Evolutionary conservation across 2,113 vertebrate species (phyloP).

Genomic region (Serinus canaria): DNA sequence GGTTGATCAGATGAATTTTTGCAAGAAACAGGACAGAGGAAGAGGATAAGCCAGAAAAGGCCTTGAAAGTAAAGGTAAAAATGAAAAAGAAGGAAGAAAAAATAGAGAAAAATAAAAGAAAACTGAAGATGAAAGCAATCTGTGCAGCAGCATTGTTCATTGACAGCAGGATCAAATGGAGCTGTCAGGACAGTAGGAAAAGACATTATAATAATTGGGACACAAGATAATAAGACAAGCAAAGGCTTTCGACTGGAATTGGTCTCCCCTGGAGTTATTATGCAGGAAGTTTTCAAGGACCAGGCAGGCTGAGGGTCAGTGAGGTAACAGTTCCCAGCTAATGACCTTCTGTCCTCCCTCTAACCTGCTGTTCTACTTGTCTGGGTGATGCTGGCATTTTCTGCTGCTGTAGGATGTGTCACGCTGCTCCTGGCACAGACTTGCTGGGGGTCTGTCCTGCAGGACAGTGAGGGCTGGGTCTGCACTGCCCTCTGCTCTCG

Average conservation of each 20-base stretch:
- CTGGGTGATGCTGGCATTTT: neutral
- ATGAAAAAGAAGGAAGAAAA: neutral
- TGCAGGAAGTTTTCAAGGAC: neutral
- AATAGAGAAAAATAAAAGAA: neutral
- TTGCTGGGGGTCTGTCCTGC: neutral
- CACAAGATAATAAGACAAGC: neutral
- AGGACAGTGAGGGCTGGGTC: accelerated
- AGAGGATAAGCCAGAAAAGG: neutral
- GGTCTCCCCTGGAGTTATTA: neutral
- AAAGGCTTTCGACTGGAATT: neutral
- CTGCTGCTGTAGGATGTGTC: neutral
- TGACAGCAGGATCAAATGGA: neutral
- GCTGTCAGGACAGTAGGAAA: neutral
- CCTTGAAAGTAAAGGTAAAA: neutral
- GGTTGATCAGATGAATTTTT: neutral
- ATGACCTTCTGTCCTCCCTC: neutral
- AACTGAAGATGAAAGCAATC: neutral
- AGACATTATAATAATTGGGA: neutral
- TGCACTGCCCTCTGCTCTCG: neutral
- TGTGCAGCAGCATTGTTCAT: neutral
- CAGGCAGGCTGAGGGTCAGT: neutral
- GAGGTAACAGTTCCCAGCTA: neutral
- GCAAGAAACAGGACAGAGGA: neutral
- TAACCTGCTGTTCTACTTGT: neutral
- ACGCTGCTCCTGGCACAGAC: neutral